Evolutionary conservation across 2,113 vertebrate species (phyloP).

Genomic region (Odobenus rosmarus): DNA sequence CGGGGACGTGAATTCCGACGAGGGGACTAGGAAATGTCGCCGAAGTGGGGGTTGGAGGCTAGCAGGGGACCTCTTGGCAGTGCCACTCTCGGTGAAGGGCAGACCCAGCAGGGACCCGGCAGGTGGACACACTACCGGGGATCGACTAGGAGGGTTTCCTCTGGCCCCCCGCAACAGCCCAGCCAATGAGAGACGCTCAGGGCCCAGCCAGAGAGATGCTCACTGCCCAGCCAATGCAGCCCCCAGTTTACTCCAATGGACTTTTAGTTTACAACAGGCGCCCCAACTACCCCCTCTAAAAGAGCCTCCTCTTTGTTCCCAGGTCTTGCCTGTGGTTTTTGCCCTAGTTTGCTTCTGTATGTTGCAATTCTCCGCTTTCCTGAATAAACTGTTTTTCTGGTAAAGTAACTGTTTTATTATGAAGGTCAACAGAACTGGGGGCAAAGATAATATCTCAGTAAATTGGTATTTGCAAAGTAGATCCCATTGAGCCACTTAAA

Average conservation of each 20-base stretch:
- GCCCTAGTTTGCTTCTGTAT: too few species aligned
- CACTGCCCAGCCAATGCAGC: background rate
- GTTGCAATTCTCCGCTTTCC: too few species aligned
- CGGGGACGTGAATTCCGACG: fast-evolving
- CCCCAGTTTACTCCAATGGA: background rate
- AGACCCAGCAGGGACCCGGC: background rate
- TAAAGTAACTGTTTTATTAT: background rate
- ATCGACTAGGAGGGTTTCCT: background rate
- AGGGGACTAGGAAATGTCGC: background rate
- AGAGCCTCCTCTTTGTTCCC: background rate
- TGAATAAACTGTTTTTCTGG: too few species aligned
- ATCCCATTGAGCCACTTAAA: fast-evolving
- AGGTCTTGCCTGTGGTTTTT: too few species aligned
- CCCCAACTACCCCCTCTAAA: too few species aligned
- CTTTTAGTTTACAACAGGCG: background rate
- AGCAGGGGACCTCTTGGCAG: background rate
- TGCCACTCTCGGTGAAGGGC: fast-evolving
- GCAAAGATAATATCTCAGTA: fast-evolving
- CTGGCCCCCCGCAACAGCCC: background rate
- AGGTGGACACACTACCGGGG: fast-evolving
- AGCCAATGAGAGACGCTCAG: background rate
- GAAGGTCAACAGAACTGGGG: background rate
- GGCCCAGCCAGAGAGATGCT: background rate
- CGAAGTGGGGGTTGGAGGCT: background rate
- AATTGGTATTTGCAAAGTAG: fast-evolving